Percentiles rank a stretch among this genome's conserved stretches.
Conservation (phyloP, 2,797 vertebrate species). For the Takifugu ocellatus region DNA sequence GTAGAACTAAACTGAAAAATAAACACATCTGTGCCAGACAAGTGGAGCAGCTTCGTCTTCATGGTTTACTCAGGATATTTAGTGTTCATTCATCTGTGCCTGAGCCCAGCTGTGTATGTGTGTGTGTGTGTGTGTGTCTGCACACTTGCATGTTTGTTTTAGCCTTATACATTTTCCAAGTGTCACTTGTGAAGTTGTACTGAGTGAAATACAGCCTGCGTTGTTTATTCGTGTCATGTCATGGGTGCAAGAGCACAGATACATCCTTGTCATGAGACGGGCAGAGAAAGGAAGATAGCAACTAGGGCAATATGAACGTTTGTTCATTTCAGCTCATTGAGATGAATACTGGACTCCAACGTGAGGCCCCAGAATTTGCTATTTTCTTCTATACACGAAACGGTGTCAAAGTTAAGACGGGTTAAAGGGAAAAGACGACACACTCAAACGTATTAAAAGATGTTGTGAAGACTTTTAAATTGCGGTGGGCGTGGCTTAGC, state of each 20-base stretch:
- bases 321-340: no score
- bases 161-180: no score
- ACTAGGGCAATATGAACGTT: not conserved
- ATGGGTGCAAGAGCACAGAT: conserved; percentile 35
- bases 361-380: no score
- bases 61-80: not conserved
- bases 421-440: no score
- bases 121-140: no score
- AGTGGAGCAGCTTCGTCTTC: conserved; percentile 1
- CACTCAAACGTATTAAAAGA: not conserved
- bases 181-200: no score
- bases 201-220: not conserved
- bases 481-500: conserved; percentile 38
- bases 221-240: conserved; percentile 9
- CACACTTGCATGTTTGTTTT: no score
- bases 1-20: not conserved
- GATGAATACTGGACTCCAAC: no score
- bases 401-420: no score
- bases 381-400: no score
- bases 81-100: not conserved
- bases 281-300: not conserved
- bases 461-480: not conserved
- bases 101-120: no score
- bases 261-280: conserved; percentile 1
- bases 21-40: not conserved